Conservation (phyloP, 2,113 vertebrate genomes). For the Limanda limanda region DNA sequence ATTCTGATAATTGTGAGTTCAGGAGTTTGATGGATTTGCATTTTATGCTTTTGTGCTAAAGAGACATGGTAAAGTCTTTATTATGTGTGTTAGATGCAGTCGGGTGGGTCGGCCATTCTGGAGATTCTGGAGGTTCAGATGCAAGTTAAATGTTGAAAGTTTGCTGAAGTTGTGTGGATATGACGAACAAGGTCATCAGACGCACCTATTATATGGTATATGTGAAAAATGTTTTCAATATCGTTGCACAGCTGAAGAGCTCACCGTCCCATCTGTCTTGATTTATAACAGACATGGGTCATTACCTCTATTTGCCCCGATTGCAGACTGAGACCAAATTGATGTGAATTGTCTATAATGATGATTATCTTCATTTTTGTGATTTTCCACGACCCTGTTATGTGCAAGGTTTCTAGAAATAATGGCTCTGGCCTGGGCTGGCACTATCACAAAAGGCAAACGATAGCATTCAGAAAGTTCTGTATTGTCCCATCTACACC, state of each 20-base stretch:
- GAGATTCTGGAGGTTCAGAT: too few species aligned
- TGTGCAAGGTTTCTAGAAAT: neutral
- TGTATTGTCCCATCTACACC: neutral
- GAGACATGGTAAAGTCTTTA: too few species aligned
- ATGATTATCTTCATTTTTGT: constrained; percentile 1
- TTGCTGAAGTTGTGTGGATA: constrained; percentile 2
- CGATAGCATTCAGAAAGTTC: too few species aligned
- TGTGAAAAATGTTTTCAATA: constrained; percentile 10
- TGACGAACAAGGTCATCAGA: constrained; percentile 25
- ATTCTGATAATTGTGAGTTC: too few species aligned
- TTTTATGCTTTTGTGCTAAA: too few species aligned
- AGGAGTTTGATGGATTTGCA: too few species aligned
- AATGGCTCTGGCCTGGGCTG: neutral
- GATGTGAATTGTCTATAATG: constrained; percentile 4
- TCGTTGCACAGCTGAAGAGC: neutral
- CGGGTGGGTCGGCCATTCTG: too few species aligned
- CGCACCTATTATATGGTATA: neutral
- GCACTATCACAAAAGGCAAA: neutral
- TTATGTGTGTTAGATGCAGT: too few species aligned
- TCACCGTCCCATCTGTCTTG: constrained; percentile 9
- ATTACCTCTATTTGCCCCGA: constrained; percentile 16
- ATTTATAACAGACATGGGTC: constrained; percentile 20
- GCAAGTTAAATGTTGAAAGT: neutral
- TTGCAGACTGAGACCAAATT: neutral
- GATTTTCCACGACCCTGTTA: neutral